phyloP scores from a whole-genome alignment of 2,888 invertebrate genomes.

The Biston betularia region DNA sequence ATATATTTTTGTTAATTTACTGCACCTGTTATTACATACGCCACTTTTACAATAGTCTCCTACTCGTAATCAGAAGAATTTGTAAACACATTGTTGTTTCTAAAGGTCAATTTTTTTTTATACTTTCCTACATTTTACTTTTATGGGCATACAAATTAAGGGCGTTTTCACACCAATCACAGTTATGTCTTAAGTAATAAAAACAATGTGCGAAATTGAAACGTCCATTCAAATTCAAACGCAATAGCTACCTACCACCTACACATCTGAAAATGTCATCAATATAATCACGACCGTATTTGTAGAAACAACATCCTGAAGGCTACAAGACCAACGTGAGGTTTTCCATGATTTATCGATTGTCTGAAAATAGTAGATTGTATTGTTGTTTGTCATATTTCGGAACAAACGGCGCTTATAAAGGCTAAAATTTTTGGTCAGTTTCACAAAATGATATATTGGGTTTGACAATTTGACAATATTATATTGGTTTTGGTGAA shows the following conservation, averaged over 20 bases:
- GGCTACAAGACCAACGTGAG: no score
- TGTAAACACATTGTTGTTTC: neutral
- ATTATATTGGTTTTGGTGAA: no score
- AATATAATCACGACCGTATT: no score
- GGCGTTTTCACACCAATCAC: slow-evolving; percentile 17
- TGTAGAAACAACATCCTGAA: no score
- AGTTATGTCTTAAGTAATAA: slow-evolving; percentile 1
- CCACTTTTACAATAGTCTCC: neutral
- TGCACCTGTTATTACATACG: neutral
- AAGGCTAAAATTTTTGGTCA: no score
- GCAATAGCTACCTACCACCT: neutral
- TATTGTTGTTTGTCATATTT: no score
- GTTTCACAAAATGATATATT: no score
- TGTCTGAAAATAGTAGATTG: no score
- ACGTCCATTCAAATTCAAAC: neutral
- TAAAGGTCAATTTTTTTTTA: slow-evolving; percentile 5
- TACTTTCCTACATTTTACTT: neutral
- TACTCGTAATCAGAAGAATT: neutral
- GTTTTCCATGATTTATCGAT: no score
- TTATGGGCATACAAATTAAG: slow-evolving; percentile 10
- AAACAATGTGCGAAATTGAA: slow-evolving; percentile 10
- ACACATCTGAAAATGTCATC: no score
- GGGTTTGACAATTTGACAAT: no score
- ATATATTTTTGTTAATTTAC: neutral
- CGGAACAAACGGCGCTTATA: no score